Evolutionary conservation across 1,140 invertebrate genomes (phyloP), one percentile per base, ranked within the genome.

Genomic region (Halotydeus destructor): DNA sequence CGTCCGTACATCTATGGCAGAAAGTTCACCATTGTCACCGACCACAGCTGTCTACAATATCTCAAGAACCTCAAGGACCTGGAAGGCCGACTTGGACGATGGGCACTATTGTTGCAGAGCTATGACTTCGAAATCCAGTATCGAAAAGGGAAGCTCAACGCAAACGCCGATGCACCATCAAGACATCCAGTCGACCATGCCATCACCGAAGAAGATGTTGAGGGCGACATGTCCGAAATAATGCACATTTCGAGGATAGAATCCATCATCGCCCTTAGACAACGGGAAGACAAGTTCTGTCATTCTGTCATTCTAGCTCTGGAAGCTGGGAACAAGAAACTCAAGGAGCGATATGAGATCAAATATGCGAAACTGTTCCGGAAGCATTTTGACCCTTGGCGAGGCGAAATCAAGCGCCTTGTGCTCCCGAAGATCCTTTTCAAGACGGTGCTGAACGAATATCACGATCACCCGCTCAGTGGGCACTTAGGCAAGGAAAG

Each of bases 1-100:
- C 44, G 57, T 28, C 49, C 53, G 5, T 69, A 62, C 49, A 32
- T 65, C 3, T 53, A 40, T 36, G 45, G 55, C 2, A 36, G 52
- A 2, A 23, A 51, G 24, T 65, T 50, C 14, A 9, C 14, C 1
- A 28, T 47, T 14, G 41, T 51, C 21, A 5, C 44, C 1, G 48
- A 49, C 25, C 49, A 34, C 23, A 5, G 18, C 5, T 25, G 30
- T 16, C 26, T 50, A 45, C 54, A 33, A 53, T 59, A 45, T 50
- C 33, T 26, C 6, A 27, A 14, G 30, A 53, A 16, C 25, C 14
- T 60, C 21, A 56, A 52, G 12, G 53, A 61, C 41, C 53, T 18
- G 25, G 22, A 6, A 0, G 41, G 44, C n/a, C 34, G 41, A 34
- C 19, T 55, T 11, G 46, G 38, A 2, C 34, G 50, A 28, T 55